phyloP scores from a whole-genome alignment of 2,113 vertebrate species.

The Arenaria interpres region DNA sequence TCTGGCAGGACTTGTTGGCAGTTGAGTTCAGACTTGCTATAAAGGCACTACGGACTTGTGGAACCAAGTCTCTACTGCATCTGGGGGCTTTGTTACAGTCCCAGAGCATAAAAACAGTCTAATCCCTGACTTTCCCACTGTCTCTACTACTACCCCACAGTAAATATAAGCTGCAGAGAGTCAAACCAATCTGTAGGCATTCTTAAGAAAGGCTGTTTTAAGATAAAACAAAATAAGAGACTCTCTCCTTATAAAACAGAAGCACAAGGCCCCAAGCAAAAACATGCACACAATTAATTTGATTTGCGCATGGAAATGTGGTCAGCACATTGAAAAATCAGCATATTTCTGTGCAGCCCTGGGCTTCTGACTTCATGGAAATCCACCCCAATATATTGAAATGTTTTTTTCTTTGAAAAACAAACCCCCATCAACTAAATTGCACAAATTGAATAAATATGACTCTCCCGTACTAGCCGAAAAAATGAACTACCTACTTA shows the following conservation, averaged over 20 bases:
- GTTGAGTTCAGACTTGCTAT: not conserved
- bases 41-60: not conserved
- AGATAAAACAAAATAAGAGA: not conserved
- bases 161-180: not conserved
- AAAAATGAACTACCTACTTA: not conserved
- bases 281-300: not conserved
- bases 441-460: not conserved
- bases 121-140: not conserved
- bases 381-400: not conserved
- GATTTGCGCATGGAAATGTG: slow-evolving; percentile 3
- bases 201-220: not conserved
- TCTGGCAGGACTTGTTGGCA: not conserved
- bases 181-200: not conserved
- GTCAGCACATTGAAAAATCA: slow-evolving; percentile 2
- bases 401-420: not conserved
- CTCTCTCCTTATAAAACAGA: not conserved
- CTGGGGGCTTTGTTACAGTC: not conserved
- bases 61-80: not conserved
- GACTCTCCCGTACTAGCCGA: not conserved
- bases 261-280: not conserved
- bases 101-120: not conserved
- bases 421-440: not conserved
- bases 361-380: slow-evolving; percentile 1
- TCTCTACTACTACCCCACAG: not conserved
- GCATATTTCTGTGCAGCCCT: not conserved